Percentiles rank a stretch among this genome's conserved stretches.
Conservation (phyloP, 1,140 invertebrate species). For the Anastrepha obliqua region DNA sequence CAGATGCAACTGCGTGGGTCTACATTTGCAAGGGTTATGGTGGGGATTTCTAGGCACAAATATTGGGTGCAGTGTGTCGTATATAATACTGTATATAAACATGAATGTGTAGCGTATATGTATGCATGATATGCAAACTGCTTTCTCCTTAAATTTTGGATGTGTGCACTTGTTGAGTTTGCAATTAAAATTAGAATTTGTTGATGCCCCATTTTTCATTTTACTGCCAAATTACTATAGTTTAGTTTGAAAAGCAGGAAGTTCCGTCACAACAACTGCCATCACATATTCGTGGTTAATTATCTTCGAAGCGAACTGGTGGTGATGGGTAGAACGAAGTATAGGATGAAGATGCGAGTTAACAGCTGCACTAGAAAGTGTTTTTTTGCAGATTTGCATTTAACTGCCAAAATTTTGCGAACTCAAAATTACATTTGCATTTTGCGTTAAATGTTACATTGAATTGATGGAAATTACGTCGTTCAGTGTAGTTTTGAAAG, state of each 20-base stretch:
- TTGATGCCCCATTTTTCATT: neutral
- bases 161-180: conserved; percentile 12
- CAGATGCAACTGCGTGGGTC: neutral
- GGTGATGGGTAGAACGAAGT: no score
- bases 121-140: neutral
- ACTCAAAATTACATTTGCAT: neutral
- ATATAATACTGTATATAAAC: no score
- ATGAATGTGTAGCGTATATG: neutral
- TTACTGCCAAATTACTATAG: neutral
- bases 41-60: no score
- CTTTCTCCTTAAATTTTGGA: neutral
- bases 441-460: no score
- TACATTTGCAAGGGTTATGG: neutral
- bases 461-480: no score
- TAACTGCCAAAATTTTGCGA: neutral
- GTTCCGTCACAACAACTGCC: neutral
- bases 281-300: no score
- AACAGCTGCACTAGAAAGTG: neutral
- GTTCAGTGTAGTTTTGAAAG: no score
- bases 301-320: no score
- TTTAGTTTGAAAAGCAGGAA: neutral
- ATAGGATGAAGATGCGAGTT: no score
- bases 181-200: neutral
- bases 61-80: no score
- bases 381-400: neutral